Percentiles rank a stretch among this genome's conserved stretches.
Evolutionary conservation across 2,113 vertebrate genomes (phyloP).

Genomic region (Hiodon alosoides): DNA sequence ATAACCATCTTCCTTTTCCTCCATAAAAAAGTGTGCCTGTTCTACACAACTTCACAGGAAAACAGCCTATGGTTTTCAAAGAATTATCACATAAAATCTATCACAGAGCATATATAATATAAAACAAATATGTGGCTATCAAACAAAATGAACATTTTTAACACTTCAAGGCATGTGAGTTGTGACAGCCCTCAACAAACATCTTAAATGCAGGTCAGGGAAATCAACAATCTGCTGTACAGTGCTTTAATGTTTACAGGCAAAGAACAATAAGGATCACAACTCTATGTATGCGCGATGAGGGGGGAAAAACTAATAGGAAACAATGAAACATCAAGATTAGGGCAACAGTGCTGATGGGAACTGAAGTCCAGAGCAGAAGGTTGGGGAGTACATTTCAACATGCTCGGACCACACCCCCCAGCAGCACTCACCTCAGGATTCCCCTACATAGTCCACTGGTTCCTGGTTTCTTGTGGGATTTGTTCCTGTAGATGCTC

Average conservation of each 20-base stretch:
- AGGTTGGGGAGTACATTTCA: background rate
- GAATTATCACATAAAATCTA: background rate
- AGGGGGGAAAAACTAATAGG: too few species aligned
- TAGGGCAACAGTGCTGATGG: background rate
- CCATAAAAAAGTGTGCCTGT: too few species aligned
- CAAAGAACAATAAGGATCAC: background rate
- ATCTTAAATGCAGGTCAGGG: background rate
- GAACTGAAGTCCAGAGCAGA: background rate
- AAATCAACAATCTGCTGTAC: background rate
- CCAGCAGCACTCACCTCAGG: background rate
- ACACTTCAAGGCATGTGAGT: constrained; percentile 28
- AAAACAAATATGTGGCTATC: background rate
- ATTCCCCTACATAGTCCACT: background rate
- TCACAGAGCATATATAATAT: background rate
- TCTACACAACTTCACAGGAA: too few species aligned
- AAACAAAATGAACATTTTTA: constrained; percentile 8
- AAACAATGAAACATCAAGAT: too few species aligned
- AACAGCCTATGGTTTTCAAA: background rate
- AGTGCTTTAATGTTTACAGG: background rate
- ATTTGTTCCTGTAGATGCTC: background rate
- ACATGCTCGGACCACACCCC: background rate
- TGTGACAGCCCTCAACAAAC: constrained; percentile 12
- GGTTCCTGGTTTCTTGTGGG: background rate
- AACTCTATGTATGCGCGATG: background rate
- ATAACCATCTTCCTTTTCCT: too few species aligned